Conservation (phyloP, 2,113 vertebrate species). For the zebrafish (Danio rerio) region DNA sequence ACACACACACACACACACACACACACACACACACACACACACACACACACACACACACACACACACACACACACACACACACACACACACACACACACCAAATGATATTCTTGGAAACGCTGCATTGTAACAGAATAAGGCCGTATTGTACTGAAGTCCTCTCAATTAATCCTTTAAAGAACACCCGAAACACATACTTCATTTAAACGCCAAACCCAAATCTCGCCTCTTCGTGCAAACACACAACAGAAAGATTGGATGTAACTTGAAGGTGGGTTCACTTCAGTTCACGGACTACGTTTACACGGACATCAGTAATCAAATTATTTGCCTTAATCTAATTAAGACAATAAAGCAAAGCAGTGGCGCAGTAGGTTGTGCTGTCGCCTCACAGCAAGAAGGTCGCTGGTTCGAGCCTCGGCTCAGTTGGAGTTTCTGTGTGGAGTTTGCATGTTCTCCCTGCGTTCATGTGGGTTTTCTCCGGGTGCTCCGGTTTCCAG, state of each 20-base stretch:
- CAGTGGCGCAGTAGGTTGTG: too few relatives aligned
- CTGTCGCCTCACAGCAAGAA: too few relatives aligned
- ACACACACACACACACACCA: conserved; percentile 3
- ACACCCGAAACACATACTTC: conserved; percentile 22
- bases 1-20: background rate
- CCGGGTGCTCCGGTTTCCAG: too few relatives aligned
- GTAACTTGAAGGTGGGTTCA: background rate
- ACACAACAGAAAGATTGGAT: background rate
- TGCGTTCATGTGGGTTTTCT: too few relatives aligned
- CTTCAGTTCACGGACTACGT: conserved; percentile 30
- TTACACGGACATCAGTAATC: too few relatives aligned
- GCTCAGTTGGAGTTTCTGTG: too few relatives aligned
- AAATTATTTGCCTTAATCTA: too few relatives aligned
- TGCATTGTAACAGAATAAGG: conserved; percentile 23
- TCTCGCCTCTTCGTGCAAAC: background rate
- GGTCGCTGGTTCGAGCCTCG: too few relatives aligned
- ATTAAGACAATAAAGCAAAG: too few relatives aligned
- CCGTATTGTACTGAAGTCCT: conserved; percentile 2
- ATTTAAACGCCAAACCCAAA: conserved; percentile 14
- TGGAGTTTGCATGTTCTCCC: too few relatives aligned
- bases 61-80: background rate
- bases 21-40: background rate
- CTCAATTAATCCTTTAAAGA: conserved; percentile 18
- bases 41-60: background rate
- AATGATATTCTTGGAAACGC: conserved; percentile 44